Conservation (phyloP, 2,888 invertebrate species). For the Aproaerema taeniolella region DNA sequence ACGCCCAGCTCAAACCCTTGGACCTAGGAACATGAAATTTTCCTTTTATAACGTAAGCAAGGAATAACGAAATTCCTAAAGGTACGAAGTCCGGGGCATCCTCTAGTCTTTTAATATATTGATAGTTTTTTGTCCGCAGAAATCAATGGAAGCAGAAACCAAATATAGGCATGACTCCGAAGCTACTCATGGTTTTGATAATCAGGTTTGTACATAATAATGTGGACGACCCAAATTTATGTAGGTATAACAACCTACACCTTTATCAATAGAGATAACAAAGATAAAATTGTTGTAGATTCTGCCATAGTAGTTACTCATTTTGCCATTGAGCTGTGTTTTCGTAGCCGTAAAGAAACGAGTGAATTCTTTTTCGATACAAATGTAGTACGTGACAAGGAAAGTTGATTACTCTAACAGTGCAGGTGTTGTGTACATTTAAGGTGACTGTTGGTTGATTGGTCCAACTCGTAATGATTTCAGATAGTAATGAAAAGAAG, state of each 20-base stretch:
- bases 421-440: conserved; percentile 37
- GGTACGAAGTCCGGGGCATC: too few species aligned
- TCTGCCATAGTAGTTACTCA: conserved; percentile 23
- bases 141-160: neutral
- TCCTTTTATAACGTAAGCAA: too few species aligned
- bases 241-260: conserved; percentile 37
- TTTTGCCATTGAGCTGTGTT: conserved; percentile 24
- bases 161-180: too few species aligned
- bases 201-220: conserved; percentile 28
- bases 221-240: conserved; percentile 60
- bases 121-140: neutral
- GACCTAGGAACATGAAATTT: too few species aligned
- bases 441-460: neutral
- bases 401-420: conserved; percentile 23
- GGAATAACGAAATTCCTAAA: too few species aligned
- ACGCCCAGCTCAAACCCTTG: too few species aligned
- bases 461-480: conserved; percentile 24
- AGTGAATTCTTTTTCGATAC: conserved; percentile 20
- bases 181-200: conserved; percentile 25
- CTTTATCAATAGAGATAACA: conserved; percentile 67
- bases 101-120: too few species aligned
- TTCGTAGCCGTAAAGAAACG: conserved; percentile 13
- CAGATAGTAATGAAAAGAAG: conserved; percentile 61
- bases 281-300: conserved; percentile 64
- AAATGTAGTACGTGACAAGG: conserved; percentile 37